These are phyloP conservation scores for Trichogramma pretiosum DNA, from an alignment of 1,140 invertebrate genomes.

Conservation along the genomic window DNA sequence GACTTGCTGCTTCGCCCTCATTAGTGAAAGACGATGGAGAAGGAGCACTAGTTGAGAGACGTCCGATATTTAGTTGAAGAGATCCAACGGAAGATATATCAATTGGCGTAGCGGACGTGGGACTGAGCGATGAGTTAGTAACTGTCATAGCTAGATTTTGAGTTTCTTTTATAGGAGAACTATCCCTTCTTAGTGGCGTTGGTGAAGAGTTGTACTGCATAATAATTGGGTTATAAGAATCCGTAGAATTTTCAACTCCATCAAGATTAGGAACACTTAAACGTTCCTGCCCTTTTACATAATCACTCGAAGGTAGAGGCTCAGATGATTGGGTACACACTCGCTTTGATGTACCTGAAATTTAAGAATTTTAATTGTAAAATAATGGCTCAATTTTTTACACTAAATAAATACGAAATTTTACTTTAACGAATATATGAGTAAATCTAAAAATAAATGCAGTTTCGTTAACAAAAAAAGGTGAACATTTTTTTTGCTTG, in stretches of 20 bases:
- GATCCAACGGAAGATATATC: conserved; percentile 29
- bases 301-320: conserved; percentile 12
- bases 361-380: background rate
- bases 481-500: too few species aligned
- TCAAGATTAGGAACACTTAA: conserved; percentile 15
- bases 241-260: conserved; percentile 25
- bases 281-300: conserved; percentile 30
- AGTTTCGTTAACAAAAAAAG: too few species aligned
- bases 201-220: conserved; percentile 36
- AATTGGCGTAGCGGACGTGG: conserved; percentile 28
- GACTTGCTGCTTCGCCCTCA: conserved; percentile 35
- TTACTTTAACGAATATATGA: too few species aligned
- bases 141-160: conserved; percentile 9
- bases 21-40: conserved; percentile 49
- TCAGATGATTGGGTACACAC: conserved; percentile 43
- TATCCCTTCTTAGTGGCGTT: conserved; percentile 29
- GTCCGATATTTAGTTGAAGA: conserved; percentile 25
- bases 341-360: conserved; percentile 39
- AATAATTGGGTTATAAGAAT: conserved; percentile 32
- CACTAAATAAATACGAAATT: background rate
- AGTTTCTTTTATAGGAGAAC: conserved; percentile 19
- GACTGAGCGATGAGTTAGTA: conserved; percentile 15
- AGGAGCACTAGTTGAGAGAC: conserved; percentile 56
- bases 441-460: too few species aligned
- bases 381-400: background rate